These are phyloP conservation scores for Phoeniculus purpureus DNA, from an alignment of 2,797 vertebrate species.

Conservation along the genomic window DNA sequence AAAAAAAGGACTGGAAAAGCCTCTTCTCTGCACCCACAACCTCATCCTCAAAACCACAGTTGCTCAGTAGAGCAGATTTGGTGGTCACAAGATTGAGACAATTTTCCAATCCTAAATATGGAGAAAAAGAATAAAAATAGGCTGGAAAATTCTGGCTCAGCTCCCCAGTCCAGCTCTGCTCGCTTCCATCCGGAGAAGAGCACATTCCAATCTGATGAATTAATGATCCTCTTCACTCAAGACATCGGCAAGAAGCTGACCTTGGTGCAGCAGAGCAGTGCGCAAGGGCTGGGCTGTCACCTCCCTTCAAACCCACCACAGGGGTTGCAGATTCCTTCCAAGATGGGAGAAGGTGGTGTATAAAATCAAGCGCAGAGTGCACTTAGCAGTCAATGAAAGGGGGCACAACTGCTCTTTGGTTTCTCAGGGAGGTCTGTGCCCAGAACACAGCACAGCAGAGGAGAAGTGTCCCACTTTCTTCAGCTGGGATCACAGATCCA, in stretches of 20 bases:
- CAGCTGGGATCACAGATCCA: background rate
- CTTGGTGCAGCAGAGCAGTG: background rate
- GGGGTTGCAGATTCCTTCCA: background rate
- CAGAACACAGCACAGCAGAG: background rate
- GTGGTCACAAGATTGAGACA: background rate
- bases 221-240: conserved; percentile 37
- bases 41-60: background rate
- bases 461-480: background rate
- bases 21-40: background rate
- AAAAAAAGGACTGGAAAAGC: background rate
- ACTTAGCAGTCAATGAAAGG: background rate
- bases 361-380: background rate
- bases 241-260: background rate
- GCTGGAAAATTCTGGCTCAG: conserved; percentile 15
- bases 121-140: conserved; percentile 56
- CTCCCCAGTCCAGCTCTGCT: background rate
- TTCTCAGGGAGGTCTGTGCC: background rate
- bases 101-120: conserved; percentile 39
- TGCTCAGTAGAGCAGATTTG: background rate
- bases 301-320: background rate
- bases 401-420: background rate
- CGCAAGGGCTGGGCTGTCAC: background rate
- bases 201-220: conserved; percentile 43
- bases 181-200: conserved; percentile 12
- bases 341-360: background rate